Percentiles rank a stretch among this genome's conserved stretches.
Conservation (phyloP, 2,888 invertebrate genomes). For the Agonopterix alstromeriana region DNA sequence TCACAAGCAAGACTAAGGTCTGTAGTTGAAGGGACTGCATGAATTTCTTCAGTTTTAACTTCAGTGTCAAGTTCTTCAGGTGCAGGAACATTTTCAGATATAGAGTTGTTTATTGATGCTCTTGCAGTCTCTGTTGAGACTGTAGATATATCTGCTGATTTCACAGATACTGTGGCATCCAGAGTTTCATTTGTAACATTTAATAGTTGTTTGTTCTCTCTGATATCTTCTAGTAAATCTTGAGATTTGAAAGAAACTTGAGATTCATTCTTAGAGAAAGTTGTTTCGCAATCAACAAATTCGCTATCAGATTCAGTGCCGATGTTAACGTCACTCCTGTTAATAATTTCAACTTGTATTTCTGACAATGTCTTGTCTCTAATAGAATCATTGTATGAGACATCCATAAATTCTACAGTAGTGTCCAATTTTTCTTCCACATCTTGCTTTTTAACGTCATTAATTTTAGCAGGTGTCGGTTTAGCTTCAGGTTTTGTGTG, state of each 20-base stretch:
- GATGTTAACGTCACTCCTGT: not conserved
- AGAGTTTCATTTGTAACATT: constrained; percentile 1
- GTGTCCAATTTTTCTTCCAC: constrained; percentile 24
- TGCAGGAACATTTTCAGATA: not conserved
- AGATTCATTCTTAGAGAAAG: constrained; percentile 45
- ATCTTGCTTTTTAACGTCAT: not conserved
- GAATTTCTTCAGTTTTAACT: not conserved
- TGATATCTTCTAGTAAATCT: not conserved
- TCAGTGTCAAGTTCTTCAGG: constrained; percentile 3
- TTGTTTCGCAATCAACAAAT: constrained; percentile 66
- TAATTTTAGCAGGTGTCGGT: constrained; percentile 9
- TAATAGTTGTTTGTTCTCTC: not conserved
- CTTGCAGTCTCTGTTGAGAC: constrained; percentile 2
- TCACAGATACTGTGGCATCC: not conserved
- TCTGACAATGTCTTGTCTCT: constrained; percentile 34
- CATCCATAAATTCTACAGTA: constrained; percentile 57
- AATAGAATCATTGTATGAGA: constrained; percentile 45
- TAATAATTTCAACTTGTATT: constrained; percentile 8
- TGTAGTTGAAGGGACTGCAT: no score
- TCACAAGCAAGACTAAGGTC: no score
- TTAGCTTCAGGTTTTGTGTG: not conserved
- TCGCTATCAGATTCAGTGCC: constrained; percentile 53
- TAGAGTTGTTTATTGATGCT: not conserved
- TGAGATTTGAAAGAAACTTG: not conserved
- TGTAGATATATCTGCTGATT: constrained; percentile 2